Evolutionary conservation across 1,140 invertebrate species (phyloP), one percentile per base, ranked within the genome.

Genomic region (Brachionus koreanus): DNA sequence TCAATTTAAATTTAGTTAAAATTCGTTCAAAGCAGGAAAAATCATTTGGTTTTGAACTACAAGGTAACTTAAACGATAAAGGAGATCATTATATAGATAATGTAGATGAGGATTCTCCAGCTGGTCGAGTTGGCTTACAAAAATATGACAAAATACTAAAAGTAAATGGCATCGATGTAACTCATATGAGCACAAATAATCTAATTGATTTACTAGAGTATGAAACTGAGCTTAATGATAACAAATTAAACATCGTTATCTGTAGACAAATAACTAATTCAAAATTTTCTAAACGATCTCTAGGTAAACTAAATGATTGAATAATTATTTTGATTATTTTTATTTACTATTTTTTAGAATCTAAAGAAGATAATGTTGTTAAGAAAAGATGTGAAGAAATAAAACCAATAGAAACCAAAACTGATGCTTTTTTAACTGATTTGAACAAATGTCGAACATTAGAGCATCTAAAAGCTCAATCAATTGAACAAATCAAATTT

Each of bases 1-100:
- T 74, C 12, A 74, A 46, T 46, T 46, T 74, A 25, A 74, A 74
- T 29, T 74, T 74, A n/a, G 69, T 74, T n/a, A 74, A 74, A 74
- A 74, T 46, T 74, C 37, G 69, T 25, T 46, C 37, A 13, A 43
- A 35, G 23, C 37, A 23, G 3, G 69, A 74, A 16, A 74, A 46
- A 46, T 46, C 69, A 25, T 74, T 74, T 74, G 69, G 69, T 25
- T 74, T 74, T 74, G 39, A 74, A 5, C 25, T 74, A 19, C 5
- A 43, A 33, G 69, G 69, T 10, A 29, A 74, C 16, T 43, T 42
- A 23, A 46, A 25, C 19, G 12, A 39, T 13, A 25, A 23, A 74
- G 69, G 69, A 35, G 69, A 74, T 4, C 69, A 74, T 33, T 46
- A 49, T 46, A 74, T 74, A n/a, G 69, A 29, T 33, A 25, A 19